Conservation (phyloP, 2,888 invertebrate genomes). For the Heliconius erato region DNA sequence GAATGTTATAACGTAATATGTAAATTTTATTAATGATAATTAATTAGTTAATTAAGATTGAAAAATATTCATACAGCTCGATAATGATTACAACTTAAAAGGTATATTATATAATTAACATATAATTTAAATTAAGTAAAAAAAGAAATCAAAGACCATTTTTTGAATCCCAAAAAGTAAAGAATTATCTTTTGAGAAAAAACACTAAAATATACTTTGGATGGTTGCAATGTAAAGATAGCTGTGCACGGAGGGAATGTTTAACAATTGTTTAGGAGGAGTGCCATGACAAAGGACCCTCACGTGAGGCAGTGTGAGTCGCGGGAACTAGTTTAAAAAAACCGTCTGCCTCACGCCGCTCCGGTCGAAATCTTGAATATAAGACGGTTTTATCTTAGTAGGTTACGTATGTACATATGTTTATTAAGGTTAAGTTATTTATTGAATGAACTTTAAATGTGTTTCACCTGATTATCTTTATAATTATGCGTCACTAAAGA, state of each 20-base stretch:
- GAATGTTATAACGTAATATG: neutral
- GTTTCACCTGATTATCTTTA: neutral
- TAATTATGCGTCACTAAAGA: neutral
- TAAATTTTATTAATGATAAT: slow-evolving; percentile 16
- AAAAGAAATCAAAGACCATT: neutral
- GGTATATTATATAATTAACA: neutral
- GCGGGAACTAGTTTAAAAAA: slow-evolving; percentile 53
- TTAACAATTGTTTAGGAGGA: slow-evolving; percentile 68
- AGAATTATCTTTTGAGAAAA: slow-evolving; percentile 31
- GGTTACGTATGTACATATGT: slow-evolving; percentile 46
- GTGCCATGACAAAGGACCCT: slow-evolving; percentile 77
- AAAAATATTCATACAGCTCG: neutral
- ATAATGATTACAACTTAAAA: neutral
- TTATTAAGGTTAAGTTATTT: slow-evolving; percentile 48
- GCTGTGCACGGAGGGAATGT: slow-evolving; percentile 55
- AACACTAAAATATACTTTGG: slow-evolving; percentile 36
- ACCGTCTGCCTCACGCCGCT: slow-evolving; percentile 36
- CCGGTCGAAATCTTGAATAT: slow-evolving; percentile 45
- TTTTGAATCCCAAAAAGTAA: neutral
- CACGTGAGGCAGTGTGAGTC: slow-evolving; percentile 57
- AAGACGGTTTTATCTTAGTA: slow-evolving; percentile 48
- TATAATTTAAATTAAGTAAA: neutral
- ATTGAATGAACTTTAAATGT: slow-evolving; percentile 23
- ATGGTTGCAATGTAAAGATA: slow-evolving; percentile 41
- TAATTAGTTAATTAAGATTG: slow-evolving; percentile 15